Conservation (phyloP, 2,113 vertebrate species). For the Morphnarchus princeps region DNA sequence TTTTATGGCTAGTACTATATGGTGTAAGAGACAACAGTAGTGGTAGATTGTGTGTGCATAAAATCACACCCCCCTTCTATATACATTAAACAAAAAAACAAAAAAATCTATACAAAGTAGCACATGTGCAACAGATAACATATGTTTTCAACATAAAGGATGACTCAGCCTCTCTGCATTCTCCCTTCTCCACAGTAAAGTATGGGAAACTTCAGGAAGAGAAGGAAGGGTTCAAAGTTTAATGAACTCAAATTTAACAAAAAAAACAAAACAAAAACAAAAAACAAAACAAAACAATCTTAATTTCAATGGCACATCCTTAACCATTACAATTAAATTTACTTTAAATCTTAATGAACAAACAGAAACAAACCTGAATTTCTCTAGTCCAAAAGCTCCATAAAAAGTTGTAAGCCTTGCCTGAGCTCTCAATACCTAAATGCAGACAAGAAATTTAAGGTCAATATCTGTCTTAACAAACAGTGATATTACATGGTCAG, state of each 20-base stretch:
- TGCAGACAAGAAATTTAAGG: neutral
- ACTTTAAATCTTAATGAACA: neutral
- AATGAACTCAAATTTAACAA: neutral
- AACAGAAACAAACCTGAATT: slow-evolving; percentile 82
- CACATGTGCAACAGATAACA: neutral
- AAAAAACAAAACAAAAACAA: too few species aligned
- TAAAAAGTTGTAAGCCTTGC: slow-evolving; percentile 90
- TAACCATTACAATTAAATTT: neutral
- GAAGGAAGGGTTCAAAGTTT: neutral
- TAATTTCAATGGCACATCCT: neutral
- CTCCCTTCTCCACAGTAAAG: neutral
- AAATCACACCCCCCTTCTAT: neutral
- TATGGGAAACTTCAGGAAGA: neutral
- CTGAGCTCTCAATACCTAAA: slow-evolving; percentile 84
- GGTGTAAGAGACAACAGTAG: neutral
- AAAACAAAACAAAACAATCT: too few species aligned
- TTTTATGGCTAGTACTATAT: neutral
- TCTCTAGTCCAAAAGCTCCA: slow-evolving; percentile 83
- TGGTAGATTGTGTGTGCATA: neutral
- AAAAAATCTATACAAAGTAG: neutral
- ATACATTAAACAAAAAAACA: neutral
- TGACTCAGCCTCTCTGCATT: neutral
- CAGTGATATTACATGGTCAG: neutral
- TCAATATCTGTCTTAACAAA: neutral
- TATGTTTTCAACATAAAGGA: neutral